Conservation (phyloP, 1,140 invertebrate species). For the Parapsyche elsis region DNA sequence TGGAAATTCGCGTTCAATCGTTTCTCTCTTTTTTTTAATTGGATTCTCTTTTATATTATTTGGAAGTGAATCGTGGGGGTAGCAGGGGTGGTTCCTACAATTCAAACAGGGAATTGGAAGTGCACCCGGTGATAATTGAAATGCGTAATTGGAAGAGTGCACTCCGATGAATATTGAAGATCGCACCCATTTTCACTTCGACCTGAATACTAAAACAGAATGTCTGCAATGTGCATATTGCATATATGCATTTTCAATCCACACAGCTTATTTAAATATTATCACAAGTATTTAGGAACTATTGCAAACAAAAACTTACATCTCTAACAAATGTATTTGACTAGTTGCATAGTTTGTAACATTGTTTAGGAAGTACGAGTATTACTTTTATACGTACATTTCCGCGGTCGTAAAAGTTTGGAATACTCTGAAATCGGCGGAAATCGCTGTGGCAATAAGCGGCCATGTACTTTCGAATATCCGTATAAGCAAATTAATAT, state of each 20-base stretch:
- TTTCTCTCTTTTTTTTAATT: conserved; percentile 16
- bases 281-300: too few relatives aligned
- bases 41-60: conserved; percentile 31
- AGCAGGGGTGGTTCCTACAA: not conserved
- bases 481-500: not conserved
- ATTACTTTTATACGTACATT: too few relatives aligned
- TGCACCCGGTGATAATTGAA: conserved; percentile 29
- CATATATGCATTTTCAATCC: too few relatives aligned
- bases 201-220: too few relatives aligned
- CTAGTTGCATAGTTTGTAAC: not conserved
- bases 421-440: too few relatives aligned
- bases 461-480: not conserved
- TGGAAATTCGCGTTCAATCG: conserved; percentile 17
- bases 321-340: not conserved
- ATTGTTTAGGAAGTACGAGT: not conserved
- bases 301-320: too few relatives aligned
- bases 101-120: not conserved
- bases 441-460: too few relatives aligned
- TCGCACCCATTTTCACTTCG: not conserved
- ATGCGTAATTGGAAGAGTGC: conserved; percentile 39
- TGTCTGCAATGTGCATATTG: too few relatives aligned
- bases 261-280: too few relatives aligned
- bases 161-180: conserved; percentile 27
- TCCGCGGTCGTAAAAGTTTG: not conserved
- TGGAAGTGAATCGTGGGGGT: conserved; percentile 15